Conservation (phyloP, 2,797 vertebrate species). For the Anguilla marmorata region DNA sequence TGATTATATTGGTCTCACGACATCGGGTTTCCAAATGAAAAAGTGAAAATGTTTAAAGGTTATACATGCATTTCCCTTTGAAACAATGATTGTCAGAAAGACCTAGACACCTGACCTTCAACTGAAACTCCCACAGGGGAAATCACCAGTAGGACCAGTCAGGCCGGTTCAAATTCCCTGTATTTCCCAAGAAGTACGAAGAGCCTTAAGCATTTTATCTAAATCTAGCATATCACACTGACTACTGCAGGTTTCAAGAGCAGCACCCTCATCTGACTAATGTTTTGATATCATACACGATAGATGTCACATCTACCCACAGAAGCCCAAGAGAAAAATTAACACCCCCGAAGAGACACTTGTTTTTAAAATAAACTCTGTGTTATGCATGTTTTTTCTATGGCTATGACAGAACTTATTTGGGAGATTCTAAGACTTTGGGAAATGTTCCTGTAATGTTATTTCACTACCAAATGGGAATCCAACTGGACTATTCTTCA, state of each 20-base stretch:
- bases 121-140: conserved; percentile 16
- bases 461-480: too few species aligned
- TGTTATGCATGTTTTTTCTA: too few species aligned
- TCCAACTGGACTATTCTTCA: too few species aligned
- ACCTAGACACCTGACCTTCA: not conserved
- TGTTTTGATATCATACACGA: not conserved
- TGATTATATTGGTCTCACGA: too few species aligned
- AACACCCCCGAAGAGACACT: not conserved
- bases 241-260: not conserved
- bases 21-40: too few species aligned
- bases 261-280: not conserved
- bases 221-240: not conserved
- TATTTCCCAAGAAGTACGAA: not conserved
- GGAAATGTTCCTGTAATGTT: too few species aligned
- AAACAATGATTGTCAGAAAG: not conserved
- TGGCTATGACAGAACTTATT: too few species aligned
- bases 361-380: not conserved
- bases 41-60: not conserved
- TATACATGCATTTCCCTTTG: not conserved
- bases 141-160: not conserved
- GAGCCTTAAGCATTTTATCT: not conserved
- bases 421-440: too few species aligned
- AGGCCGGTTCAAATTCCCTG: not conserved
- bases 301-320: not conserved
- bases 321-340: not conserved